These are phyloP conservation scores for Oryzias dopingdopingensis DNA, from an alignment of 2,797 vertebrate genomes.

Conservation along the genomic window DNA sequence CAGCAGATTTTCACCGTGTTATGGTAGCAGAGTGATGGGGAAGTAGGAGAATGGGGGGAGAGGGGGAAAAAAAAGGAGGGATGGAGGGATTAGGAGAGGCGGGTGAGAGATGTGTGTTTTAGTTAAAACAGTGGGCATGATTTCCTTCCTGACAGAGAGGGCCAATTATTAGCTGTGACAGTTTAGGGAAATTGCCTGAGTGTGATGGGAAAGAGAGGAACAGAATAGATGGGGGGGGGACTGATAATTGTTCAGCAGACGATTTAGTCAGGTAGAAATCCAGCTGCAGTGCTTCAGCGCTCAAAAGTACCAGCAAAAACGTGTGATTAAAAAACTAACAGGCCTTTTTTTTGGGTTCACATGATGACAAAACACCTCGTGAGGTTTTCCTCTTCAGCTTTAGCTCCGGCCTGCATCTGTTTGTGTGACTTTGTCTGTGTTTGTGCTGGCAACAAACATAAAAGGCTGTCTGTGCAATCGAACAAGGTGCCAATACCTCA, in stretches of 20 bases:
- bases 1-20: slow-evolving; percentile 54
- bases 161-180: slow-evolving; percentile 74
- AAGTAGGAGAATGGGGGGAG: slow-evolving; percentile 22
- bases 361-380: neutral
- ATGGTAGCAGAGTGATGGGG: slow-evolving; percentile 34
- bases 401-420: slow-evolving; percentile 19
- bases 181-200: slow-evolving; percentile 70
- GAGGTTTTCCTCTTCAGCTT: slow-evolving; percentile 6
- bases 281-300: slow-evolving; percentile 24
- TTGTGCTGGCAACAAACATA: slow-evolving; percentile 74
- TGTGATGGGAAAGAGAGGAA: slow-evolving; percentile 65
- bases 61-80: slow-evolving; percentile 3
- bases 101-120: slow-evolving; percentile 51
- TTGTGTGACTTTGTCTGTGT: slow-evolving; percentile 50
- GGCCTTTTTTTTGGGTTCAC: neutral
- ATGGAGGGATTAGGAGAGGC: slow-evolving; percentile 34
- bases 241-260: slow-evolving; percentile 59
- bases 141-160: slow-evolving; percentile 70
- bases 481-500: slow-evolving; percentile 79
- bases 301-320: slow-evolving; percentile 12
- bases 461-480: slow-evolving; percentile 67
- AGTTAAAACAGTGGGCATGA: slow-evolving; percentile 67
- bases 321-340: slow-evolving; percentile 6
- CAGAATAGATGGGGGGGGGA: slow-evolving; percentile 42
- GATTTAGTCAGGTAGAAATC: slow-evolving; percentile 39